Evolutionary conservation across 1,140 invertebrate genomes (phyloP).

Genomic region (Drosophila murphyi): DNA sequence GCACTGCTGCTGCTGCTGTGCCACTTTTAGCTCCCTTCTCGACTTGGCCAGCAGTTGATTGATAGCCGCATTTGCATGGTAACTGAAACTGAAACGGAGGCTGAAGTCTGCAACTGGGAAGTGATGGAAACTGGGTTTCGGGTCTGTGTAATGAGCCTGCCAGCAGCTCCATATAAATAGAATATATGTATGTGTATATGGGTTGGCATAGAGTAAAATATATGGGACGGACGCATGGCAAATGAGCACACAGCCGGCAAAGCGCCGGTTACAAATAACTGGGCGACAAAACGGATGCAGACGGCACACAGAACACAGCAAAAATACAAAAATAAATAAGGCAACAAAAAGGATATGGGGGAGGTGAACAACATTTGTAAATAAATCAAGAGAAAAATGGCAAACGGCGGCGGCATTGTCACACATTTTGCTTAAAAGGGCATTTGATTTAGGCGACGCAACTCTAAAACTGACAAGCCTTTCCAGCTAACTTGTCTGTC

Average conservation of each 20-base stretch:
- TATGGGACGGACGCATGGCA: slow-evolving; percentile 45
- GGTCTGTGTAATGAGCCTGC: slow-evolving; percentile 65
- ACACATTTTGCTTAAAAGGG: slow-evolving; percentile 49
- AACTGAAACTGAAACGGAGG: slow-evolving; percentile 14
- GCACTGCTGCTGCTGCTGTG: slow-evolving; percentile 33
- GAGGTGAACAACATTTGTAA: slow-evolving; percentile 49
- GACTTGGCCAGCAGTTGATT: slow-evolving; percentile 60
- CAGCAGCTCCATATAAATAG: slow-evolving; percentile 39
- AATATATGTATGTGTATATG: neutral
- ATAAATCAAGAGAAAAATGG: slow-evolving; percentile 75
- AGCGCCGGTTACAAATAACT: slow-evolving; percentile 4
- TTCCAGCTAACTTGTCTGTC: slow-evolving; percentile 11
- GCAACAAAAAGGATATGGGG: neutral
- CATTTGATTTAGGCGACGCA: slow-evolving; percentile 49
- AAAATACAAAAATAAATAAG: slow-evolving; percentile 3
- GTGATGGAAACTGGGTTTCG: slow-evolving; percentile 8
- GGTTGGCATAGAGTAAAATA: slow-evolving; percentile 1
- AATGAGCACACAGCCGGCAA: slow-evolving; percentile 45
- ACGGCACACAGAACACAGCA: slow-evolving; percentile 19
- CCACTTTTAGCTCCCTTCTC: slow-evolving; percentile 23
- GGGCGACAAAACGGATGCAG: slow-evolving; percentile 15
- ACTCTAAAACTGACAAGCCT: slow-evolving; percentile 7
- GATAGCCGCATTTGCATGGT: slow-evolving; percentile 77
- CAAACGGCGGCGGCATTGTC: slow-evolving; percentile 40
- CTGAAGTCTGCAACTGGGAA: slow-evolving; percentile 27